Percentiles rank a stretch among this genome's conserved stretches.
phyloP scores from a whole-genome alignment of 2,113 vertebrate genomes.

The Craseonycteris thonglongyai region DNA sequence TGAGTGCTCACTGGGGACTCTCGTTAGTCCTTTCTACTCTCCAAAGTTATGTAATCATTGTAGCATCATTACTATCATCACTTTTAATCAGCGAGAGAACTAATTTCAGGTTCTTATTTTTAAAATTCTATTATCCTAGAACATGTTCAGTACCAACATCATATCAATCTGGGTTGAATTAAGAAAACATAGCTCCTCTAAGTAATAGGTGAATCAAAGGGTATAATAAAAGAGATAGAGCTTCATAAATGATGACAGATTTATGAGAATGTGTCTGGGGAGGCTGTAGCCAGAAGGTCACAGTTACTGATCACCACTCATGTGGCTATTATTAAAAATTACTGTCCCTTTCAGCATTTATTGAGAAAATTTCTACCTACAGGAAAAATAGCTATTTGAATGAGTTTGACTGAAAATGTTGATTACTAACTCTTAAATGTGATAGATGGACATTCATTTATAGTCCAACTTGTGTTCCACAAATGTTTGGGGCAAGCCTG shows the following conservation, averaged over 20 bases:
- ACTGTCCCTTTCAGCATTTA: background rate
- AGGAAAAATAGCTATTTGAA: background rate
- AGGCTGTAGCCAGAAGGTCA: background rate
- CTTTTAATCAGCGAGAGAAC: background rate
- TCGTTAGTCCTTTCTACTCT: background rate
- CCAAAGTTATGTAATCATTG: background rate
- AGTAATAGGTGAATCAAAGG: background rate
- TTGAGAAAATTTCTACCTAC: background rate
- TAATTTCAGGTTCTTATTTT: background rate
- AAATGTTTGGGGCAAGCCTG: background rate
- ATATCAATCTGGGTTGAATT: background rate
- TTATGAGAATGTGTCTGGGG: background rate
- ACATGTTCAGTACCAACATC: background rate
- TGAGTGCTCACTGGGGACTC: background rate
- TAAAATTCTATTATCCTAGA: background rate
- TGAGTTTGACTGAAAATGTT: background rate
- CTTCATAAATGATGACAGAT: background rate
- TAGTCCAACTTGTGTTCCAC: background rate
- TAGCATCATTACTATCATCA: background rate
- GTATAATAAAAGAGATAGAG: background rate
- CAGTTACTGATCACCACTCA: background rate
- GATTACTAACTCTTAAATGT: background rate
- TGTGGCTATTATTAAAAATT: background rate
- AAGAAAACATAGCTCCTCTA: background rate
- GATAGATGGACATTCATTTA: background rate